Evolutionary conservation across 1,140 invertebrate genomes (phyloP).

Genomic region (Hypothenemus hampei): DNA sequence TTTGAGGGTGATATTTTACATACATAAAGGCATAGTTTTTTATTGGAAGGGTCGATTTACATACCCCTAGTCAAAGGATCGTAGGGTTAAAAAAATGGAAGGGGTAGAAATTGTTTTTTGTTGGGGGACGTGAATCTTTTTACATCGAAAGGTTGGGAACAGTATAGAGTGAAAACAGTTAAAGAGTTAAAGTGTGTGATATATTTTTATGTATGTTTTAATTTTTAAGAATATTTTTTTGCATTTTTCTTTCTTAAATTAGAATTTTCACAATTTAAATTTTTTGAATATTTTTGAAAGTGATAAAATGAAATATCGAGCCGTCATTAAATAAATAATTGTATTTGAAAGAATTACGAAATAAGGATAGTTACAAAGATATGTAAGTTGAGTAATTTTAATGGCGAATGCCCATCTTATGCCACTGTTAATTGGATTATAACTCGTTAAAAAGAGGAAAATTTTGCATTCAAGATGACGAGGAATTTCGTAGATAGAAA

Average conservation of each 20-base stretch:
- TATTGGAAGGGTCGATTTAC: slow-evolving; percentile 27
- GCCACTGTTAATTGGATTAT: too few relatives aligned
- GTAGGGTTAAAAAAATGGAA: slow-evolving; percentile 1
- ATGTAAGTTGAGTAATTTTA: too few relatives aligned
- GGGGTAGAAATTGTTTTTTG: slow-evolving; percentile 6
- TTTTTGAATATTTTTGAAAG: too few relatives aligned
- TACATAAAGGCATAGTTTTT: slow-evolving; percentile 32
- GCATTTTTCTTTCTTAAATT: background rate
- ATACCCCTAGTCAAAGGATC: slow-evolving; percentile 3
- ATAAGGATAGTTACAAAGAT: too few relatives aligned
- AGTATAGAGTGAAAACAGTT: background rate
- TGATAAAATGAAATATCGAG: too few relatives aligned
- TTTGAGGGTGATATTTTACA: slow-evolving; percentile 22
- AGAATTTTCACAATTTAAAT: background rate
- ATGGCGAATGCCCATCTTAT: too few relatives aligned
- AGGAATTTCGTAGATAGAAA: too few relatives aligned
- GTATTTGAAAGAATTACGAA: too few relatives aligned
- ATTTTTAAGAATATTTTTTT: background rate
- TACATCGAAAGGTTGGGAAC: slow-evolving; percentile 6
- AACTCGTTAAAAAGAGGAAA: too few relatives aligned
- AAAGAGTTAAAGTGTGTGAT: background rate
- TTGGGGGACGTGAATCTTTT: slow-evolving; percentile 1
- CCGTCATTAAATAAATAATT: too few relatives aligned
- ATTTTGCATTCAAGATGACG: too few relatives aligned
- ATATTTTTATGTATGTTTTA: background rate